These are phyloP conservation scores for Drosophila novamexicana DNA, from an alignment of 1,140 invertebrate genomes.

Conservation along the genomic window DNA sequence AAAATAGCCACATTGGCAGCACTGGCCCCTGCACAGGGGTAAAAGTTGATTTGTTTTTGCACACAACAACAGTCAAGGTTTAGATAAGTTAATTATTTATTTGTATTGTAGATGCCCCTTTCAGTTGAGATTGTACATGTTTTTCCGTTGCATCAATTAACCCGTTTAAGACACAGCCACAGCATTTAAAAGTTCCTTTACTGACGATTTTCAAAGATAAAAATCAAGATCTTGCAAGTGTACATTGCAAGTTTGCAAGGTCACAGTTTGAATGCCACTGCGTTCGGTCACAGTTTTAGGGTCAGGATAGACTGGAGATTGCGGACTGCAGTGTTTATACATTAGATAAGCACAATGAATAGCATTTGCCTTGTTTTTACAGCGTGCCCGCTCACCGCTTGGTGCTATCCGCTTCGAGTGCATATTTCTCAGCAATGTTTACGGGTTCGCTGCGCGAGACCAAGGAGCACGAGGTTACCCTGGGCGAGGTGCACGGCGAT, in stretches of 20 bases:
- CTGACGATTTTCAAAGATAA: too few species aligned
- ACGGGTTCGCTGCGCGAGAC: slow-evolving; percentile 94
- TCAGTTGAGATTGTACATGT: neutral
- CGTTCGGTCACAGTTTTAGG: too few species aligned
- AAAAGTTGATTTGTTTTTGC: slow-evolving; percentile 1
- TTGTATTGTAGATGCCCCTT: neutral
- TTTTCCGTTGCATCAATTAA: too few species aligned
- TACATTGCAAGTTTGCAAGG: too few species aligned
- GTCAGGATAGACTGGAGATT: too few species aligned
- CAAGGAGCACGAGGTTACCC: slow-evolving; percentile 92
- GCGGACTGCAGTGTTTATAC: too few species aligned
- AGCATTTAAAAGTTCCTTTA: too few species aligned
- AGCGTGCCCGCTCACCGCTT: slow-evolving; percentile 88
- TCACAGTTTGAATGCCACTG: too few species aligned
- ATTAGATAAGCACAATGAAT: too few species aligned
- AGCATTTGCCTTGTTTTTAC: neutral
- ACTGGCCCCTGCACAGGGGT: slow-evolving; percentile 25
- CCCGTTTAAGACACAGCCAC: too few species aligned
- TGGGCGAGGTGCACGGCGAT: slow-evolving; percentile 93
- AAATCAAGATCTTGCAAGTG: too few species aligned
- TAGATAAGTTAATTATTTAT: neutral
- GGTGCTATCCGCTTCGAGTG: slow-evolving; percentile 94
- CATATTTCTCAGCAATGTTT: slow-evolving; percentile 98
- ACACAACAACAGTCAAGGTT: neutral
- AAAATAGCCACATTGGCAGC: too few species aligned